Conservation (phyloP, 2,797 vertebrate species). For the Poecilia wingei region DNA sequence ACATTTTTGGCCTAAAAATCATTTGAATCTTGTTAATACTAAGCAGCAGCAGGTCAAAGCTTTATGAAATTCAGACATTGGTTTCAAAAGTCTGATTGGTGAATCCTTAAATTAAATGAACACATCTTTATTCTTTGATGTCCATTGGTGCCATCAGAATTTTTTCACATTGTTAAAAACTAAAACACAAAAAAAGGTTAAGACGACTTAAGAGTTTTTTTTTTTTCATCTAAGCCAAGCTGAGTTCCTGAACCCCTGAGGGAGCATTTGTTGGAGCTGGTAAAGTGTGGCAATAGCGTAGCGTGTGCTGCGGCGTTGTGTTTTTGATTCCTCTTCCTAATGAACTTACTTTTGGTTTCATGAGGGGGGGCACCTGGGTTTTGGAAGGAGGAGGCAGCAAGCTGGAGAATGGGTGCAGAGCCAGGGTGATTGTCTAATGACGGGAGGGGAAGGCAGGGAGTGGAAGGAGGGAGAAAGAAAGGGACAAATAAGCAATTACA, state of each 20-base stretch:
- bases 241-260: not conserved
- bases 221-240: not conserved
- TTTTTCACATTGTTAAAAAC: not conserved
- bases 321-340: not conserved
- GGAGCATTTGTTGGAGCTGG: not conserved
- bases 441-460: constrained; percentile 49
- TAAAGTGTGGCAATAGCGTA: not conserved
- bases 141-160: not conserved
- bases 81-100: not conserved
- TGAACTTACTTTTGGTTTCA: constrained; percentile 87
- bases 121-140: not conserved
- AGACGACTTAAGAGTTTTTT: not conserved
- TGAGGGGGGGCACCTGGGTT: constrained; percentile 81
- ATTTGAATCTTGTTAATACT: not conserved
- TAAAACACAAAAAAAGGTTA: not conserved
- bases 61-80: not conserved
- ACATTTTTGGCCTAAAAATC: not conserved
- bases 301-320: not conserved
- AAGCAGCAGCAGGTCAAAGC: not conserved
- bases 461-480: constrained; percentile 31
- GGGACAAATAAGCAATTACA: constrained; percentile 60
- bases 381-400: constrained; percentile 85
- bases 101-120: not conserved
- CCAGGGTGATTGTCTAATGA: constrained; percentile 85
- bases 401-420: constrained; percentile 86